Percentiles rank a stretch among this genome's conserved stretches.
These are phyloP conservation scores for Thereva nobilitata DNA, from an alignment of 2,888 invertebrate species.

Conservation along the genomic window DNA sequence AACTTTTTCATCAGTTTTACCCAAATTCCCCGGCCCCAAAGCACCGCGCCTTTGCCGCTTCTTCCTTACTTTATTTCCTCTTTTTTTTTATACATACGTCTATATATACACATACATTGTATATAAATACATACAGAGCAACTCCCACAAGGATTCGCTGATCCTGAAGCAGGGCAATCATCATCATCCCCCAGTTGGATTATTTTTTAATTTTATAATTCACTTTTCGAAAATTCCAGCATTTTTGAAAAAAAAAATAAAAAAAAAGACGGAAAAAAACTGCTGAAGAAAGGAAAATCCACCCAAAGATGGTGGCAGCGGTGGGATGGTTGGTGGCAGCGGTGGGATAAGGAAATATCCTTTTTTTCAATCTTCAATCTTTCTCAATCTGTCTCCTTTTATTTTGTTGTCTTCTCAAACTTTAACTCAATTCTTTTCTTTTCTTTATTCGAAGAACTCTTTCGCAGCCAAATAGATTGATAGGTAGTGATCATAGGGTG, in stretches of 20 bases:
- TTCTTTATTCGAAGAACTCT: not conserved
- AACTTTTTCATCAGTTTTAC: too few species aligned
- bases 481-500: slow-evolving; percentile 9
- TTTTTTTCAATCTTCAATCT: too few species aligned
- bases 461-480: slow-evolving; percentile 6
- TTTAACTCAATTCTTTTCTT: not conserved
- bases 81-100: slow-evolving; percentile 4
- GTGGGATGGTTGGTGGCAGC: too few species aligned
- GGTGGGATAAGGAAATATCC: too few species aligned
- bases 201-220: slow-evolving; percentile 19
- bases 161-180: too few species aligned
- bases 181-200: not conserved
- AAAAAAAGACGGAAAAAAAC: not conserved
- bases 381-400: too few species aligned
- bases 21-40: not conserved
- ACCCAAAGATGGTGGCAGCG: too few species aligned
- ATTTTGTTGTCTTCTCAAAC: not conserved
- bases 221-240: slow-evolving; percentile 5
- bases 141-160: not conserved
- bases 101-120: not conserved
- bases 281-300: slow-evolving; percentile 1
- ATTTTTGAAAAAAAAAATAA: slow-evolving; percentile 1
- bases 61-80: not conserved
- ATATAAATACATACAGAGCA: not conserved
- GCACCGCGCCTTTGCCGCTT: not conserved